Percentiles rank a stretch among this genome's conserved stretches.
These are phyloP conservation scores for Odontamblyopus rebecca DNA, from an alignment of 2,797 vertebrate genomes.

Conservation along the genomic window DNA sequence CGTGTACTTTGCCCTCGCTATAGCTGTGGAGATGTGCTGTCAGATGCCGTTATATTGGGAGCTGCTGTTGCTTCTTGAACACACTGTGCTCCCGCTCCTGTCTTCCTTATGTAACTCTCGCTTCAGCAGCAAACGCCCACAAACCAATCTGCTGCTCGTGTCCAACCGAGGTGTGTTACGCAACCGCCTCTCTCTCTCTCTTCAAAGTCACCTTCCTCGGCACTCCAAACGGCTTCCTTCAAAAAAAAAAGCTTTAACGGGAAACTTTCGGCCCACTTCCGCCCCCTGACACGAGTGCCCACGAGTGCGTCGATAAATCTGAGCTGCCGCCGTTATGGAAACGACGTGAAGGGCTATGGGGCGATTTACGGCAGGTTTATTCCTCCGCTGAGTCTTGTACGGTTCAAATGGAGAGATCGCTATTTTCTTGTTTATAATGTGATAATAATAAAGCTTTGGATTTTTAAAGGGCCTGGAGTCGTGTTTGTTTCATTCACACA, in stretches of 20 bases:
- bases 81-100: conserved; percentile 17
- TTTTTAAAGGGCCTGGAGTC: no score
- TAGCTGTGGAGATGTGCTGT: not conserved
- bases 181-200: conserved; percentile 54
- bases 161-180: conserved; percentile 68
- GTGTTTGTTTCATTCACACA: no score
- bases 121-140: conserved; percentile 71
- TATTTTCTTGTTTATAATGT: no score
- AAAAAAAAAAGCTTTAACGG: conserved; percentile 27
- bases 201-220: conserved; percentile 58
- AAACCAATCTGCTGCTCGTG: conserved; percentile 63
- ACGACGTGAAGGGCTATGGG: not conserved
- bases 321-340: not conserved
- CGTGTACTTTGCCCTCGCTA: not conserved
- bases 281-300: not conserved
- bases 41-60: not conserved
- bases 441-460: no score
- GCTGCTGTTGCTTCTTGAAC: conserved; percentile 3
- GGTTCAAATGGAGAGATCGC: not conserved
- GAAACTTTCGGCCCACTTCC: conserved; percentile 23
- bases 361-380: not conserved
- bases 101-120: conserved; percentile 70
- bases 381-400: not conserved
- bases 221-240: conserved; percentile 20
- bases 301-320: conserved; percentile 3